Percentiles rank a stretch among this genome's conserved stretches.
phyloP scores from a whole-genome alignment of 2,888 invertebrate species.

The Neelides folsomi region DNA sequence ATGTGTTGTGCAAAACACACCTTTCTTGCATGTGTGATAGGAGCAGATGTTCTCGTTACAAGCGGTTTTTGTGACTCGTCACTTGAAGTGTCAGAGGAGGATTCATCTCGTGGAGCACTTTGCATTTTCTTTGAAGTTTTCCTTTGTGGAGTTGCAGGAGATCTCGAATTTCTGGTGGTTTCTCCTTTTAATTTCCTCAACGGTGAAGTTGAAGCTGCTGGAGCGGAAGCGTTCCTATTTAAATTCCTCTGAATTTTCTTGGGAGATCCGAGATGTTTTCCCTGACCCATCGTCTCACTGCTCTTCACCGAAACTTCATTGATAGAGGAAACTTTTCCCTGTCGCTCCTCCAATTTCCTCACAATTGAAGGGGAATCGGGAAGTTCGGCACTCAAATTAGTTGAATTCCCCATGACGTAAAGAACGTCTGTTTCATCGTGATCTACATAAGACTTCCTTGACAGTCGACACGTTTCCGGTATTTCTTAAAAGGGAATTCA shows the following conservation, averaged over 20 bases:
- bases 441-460: constrained; percentile 19
- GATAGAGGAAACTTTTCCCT: background rate
- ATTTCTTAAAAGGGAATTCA: no score
- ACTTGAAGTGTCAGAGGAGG: constrained; percentile 28
- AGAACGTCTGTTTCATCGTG: constrained; percentile 33
- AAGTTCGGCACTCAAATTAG: constrained; percentile 27
- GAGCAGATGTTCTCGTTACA: constrained; percentile 16
- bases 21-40: constrained; percentile 19
- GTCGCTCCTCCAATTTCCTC: constrained; percentile 8
- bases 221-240: constrained; percentile 1
- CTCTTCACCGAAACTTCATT: constrained; percentile 3
- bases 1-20: constrained; percentile 5
- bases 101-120: constrained; percentile 9
- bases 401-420: constrained; percentile 27
- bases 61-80: constrained; percentile 31
- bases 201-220: background rate
- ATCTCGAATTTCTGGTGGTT: no score
- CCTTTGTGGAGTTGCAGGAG: background rate
- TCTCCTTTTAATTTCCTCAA: no score
- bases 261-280: constrained; percentile 12
- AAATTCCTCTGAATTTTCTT: constrained; percentile 3
- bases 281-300: constrained; percentile 15
- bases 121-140: background rate
- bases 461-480: background rate
- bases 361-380: constrained; percentile 29